Percentiles rank a stretch among this genome's conserved stretches.
Evolutionary conservation across 2,888 invertebrate genomes (phyloP).

Genomic region (Sesia apiformis): DNA sequence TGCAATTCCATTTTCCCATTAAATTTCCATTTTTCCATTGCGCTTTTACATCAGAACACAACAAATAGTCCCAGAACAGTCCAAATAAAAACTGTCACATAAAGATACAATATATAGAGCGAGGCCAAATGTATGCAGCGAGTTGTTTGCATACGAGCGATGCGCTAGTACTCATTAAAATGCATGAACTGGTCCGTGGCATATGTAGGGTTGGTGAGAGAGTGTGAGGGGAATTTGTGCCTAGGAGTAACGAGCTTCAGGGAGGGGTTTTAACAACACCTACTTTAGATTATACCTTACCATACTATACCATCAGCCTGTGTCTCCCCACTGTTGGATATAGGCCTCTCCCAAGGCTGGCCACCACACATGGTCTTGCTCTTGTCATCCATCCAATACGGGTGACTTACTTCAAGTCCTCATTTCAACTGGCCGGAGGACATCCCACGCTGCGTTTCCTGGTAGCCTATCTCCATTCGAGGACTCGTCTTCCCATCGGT

Average conservation of each 20-base stretch:
- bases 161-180: slow-evolving; percentile 5
- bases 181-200: slow-evolving; percentile 4
- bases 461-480: too few relatives aligned
- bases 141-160: slow-evolving; percentile 4
- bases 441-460: too few relatives aligned
- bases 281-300: too few relatives aligned
- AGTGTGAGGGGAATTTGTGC: not conserved
- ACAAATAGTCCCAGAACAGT: not conserved
- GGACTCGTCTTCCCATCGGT: too few relatives aligned
- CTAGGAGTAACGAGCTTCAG: not conserved
- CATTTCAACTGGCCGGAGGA: too few relatives aligned
- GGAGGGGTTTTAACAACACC: not conserved
- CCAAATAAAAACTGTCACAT: slow-evolving; percentile 1
- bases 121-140: not conserved
- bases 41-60: not conserved
- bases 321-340: too few relatives aligned
- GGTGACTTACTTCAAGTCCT: too few relatives aligned
- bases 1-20: too few relatives aligned
- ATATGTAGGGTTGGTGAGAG: not conserved
- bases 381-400: too few relatives aligned
- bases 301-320: too few relatives aligned
- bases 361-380: too few relatives aligned
- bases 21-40: not conserved
- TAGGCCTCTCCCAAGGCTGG: too few relatives aligned
- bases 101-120: not conserved